A percentile compares a stretch with the other conserved stretches of the same genome.
phyloP scores from a whole-genome alignment of 2,888 invertebrate species.

The Lasioglossum calceatum region DNA sequence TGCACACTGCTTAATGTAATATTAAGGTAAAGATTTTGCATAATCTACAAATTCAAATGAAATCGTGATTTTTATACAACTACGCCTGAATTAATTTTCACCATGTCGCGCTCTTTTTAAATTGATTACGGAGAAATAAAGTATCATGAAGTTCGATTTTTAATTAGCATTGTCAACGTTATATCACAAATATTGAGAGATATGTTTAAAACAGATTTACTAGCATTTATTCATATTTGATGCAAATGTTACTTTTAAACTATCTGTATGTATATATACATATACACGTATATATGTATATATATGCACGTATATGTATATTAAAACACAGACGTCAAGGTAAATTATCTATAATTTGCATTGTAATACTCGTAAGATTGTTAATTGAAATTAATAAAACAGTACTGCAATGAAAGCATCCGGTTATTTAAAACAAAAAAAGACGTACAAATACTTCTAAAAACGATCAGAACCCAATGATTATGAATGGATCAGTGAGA shows the following conservation, averaged over 20 bases:
- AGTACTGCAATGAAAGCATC: conserved; percentile 53
- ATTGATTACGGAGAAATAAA: conserved; percentile 36
- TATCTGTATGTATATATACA: conserved; percentile 53
- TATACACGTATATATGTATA: neutral
- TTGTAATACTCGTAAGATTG: conserved; percentile 79
- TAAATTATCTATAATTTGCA: conserved; percentile 75
- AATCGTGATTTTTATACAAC: conserved; percentile 63
- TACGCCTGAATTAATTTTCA: conserved; percentile 51
- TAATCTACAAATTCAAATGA: conserved; percentile 77
- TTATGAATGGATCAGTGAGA: conserved; percentile 26
- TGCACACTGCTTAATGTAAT: conserved; percentile 80
- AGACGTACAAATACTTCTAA: conserved; percentile 32
- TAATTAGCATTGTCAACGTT: conserved; percentile 54
- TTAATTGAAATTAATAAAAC: conserved; percentile 78
- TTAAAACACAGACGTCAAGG: conserved; percentile 49
- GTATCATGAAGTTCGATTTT: conserved; percentile 28
- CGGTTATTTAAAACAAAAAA: conserved; percentile 44
- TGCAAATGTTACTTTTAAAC: conserved; percentile 76
- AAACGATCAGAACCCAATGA: conserved; percentile 30
- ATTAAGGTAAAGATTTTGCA: conserved; percentile 84
- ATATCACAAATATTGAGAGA: conserved; percentile 26
- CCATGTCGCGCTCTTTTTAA: conserved; percentile 26
- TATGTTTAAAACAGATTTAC: conserved; percentile 45
- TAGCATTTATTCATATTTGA: conserved; percentile 62
- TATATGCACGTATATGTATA: neutral